Percentiles rank a stretch among this genome's conserved stretches.
Evolutionary conservation across 1,140 invertebrate species (phyloP).

Genomic region (Cotesia chilonis): DNA sequence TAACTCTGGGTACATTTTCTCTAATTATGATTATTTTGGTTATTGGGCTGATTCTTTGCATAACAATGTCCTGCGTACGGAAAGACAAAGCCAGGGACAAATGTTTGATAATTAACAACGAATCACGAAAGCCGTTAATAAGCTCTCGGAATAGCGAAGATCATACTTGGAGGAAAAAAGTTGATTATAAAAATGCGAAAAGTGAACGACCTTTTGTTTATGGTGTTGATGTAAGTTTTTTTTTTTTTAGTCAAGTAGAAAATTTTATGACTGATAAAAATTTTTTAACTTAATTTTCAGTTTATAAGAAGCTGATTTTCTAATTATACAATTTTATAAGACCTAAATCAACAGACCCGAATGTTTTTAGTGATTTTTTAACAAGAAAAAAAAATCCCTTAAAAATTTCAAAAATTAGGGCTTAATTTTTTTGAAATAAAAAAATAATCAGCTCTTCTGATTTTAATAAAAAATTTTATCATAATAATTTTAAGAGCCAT

Average conservation of each 20-base stretch:
- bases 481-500: too few species aligned
- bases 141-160: neutral
- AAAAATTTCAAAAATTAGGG: too few species aligned
- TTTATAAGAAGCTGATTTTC: too few species aligned
- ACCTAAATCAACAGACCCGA: too few species aligned
- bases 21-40: slow-evolving; percentile 40
- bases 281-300: slow-evolving; percentile 7
- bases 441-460: too few species aligned
- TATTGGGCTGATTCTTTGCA: slow-evolving; percentile 41
- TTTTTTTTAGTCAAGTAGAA: neutral
- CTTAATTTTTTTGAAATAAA: too few species aligned
- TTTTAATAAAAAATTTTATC: too few species aligned
- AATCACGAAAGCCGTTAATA: too few species aligned
- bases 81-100: slow-evolving; percentile 23
- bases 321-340: too few species aligned
- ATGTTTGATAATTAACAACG: neutral
- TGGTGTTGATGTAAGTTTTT: slow-evolving; percentile 29
- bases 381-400: too few species aligned
- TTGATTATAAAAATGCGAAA: slow-evolving; percentile 17
- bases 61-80: slow-evolving; percentile 40
- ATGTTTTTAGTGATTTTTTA: too few species aligned
- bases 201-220: slow-evolving; percentile 32
- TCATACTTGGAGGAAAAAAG: neutral
- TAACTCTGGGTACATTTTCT: slow-evolving; percentile 37
- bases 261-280: neutral